These are phyloP conservation scores for Meiosimyza decipiens DNA, from an alignment of 2,888 invertebrate species.

Conservation along the genomic window DNA sequence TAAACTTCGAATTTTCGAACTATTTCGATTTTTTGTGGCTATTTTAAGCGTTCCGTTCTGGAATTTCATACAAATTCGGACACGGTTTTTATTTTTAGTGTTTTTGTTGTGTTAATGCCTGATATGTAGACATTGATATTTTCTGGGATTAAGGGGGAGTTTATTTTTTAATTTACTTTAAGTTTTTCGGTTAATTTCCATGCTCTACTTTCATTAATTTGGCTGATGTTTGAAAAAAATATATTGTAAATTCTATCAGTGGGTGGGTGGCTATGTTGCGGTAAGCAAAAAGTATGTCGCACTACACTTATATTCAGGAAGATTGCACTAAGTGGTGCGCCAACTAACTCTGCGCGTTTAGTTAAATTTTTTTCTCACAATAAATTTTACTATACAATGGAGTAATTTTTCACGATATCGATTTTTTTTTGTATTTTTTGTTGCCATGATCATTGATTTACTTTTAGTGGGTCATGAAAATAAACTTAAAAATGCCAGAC, in stretches of 20 bases:
- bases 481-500: constrained; percentile 45
- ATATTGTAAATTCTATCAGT: no score
- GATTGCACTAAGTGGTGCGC: background rate
- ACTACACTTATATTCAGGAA: background rate
- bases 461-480: constrained; percentile 46
- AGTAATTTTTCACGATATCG: background rate
- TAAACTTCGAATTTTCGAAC: constrained; percentile 12
- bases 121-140: no score
- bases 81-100: background rate
- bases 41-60: constrained; percentile 18
- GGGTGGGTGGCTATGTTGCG: no score
- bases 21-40: background rate
- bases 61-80: constrained; percentile 12
- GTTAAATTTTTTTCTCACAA: background rate
- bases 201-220: no score
- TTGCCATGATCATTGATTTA: constrained; percentile 28
- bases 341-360: background rate
- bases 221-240: no score
- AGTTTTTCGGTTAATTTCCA: no score
- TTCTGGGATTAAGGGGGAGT: no score
- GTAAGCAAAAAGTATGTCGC: background rate
- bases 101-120: background rate
- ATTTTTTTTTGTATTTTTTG: background rate
- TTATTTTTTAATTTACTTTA: no score
- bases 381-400: background rate